Percentiles rank a stretch among this genome's conserved stretches.
phyloP scores from a whole-genome alignment of 2,113 vertebrate species.

The Trinectes maculatus region DNA sequence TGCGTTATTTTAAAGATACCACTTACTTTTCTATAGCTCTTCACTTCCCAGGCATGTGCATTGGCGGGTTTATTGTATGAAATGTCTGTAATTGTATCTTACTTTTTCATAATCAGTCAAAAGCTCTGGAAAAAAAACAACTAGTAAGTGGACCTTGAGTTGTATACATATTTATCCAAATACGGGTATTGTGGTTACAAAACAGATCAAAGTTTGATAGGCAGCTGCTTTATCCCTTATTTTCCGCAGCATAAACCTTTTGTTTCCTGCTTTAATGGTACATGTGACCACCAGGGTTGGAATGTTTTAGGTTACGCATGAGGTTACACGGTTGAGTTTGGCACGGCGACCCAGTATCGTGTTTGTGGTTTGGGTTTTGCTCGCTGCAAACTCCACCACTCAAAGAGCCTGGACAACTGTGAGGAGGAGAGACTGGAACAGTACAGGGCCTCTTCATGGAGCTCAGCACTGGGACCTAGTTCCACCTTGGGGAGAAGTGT shows the following conservation, averaged over 20 bases:
- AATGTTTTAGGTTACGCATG: neutral
- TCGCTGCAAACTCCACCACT: neutral
- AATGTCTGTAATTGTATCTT: too few species aligned
- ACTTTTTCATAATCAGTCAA: too few species aligned
- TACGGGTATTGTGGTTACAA: too few species aligned
- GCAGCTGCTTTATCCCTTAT: neutral
- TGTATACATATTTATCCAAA: too few species aligned
- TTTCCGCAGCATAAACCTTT: neutral
- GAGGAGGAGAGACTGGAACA: neutral
- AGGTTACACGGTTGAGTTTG: neutral
- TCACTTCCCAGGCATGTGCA: too few species aligned
- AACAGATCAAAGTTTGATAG: neutral
- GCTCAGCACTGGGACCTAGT: neutral
- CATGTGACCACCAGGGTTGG: neutral
- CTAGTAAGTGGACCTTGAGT: too few species aligned
- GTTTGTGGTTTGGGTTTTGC: slow-evolving; percentile 8
- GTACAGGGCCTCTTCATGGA: neutral
- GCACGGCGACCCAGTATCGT: neutral
- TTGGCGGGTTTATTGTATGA: too few species aligned
- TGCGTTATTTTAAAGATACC: neutral
- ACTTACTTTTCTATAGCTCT: too few species aligned
- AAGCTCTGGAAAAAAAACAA: too few species aligned
- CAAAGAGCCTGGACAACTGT: neutral
- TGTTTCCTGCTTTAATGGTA: neutral
- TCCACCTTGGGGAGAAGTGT: neutral